Evolutionary conservation across 2,888 invertebrate genomes (phyloP), one percentile per base, ranked within the genome.

Genomic region (Marasmarcha lunaedactyla): DNA sequence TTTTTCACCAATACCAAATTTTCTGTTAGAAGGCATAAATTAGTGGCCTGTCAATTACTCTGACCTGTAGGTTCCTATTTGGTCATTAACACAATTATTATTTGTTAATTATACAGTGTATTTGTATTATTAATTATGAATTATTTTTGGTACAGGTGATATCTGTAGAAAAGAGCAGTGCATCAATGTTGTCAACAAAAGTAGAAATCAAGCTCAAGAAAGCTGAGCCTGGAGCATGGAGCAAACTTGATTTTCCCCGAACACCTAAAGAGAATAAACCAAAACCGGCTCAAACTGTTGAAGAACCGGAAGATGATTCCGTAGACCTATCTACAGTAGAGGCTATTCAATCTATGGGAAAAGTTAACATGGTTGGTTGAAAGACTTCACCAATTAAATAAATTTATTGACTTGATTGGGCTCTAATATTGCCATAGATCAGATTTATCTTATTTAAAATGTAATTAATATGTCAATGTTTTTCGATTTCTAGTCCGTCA

Each of bases 171-270:
- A 85, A 86, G 39, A 90, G 93, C 57, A 86, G 79, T 47, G 93
- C 90, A 0, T 88, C 88, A 33, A 92, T 97, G 91, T 84, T 90
- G 53, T 91, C 91, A 10, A 91, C 94, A 10, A 98, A 98, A 86
- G 89, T 97, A 20, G 98, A 98, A 78, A 91, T 98, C 14, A 94
- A 91, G 59, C 70, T 98, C 59, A 90, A 88, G 51, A 98, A 98
- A 73, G 90, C 88, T 0, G 95, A 94, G 56, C 87, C 91, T 0
- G 91, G 92, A 1, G 87, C 88, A 11, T 98, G 98, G 98, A 64
- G 87, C 7, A 88, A 88, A 50, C 70, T 97, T 15, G 89, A 91
- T 56, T 86, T 90, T 48, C 88, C 90, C 0, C 71, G 83, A 42
- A 59, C 55, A 37, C 55, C 59, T 1, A 64, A 60, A 43, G 55